phyloP scores from a whole-genome alignment of 2,888 invertebrate genomes.

The Hoplodrina ambigua region DNA sequence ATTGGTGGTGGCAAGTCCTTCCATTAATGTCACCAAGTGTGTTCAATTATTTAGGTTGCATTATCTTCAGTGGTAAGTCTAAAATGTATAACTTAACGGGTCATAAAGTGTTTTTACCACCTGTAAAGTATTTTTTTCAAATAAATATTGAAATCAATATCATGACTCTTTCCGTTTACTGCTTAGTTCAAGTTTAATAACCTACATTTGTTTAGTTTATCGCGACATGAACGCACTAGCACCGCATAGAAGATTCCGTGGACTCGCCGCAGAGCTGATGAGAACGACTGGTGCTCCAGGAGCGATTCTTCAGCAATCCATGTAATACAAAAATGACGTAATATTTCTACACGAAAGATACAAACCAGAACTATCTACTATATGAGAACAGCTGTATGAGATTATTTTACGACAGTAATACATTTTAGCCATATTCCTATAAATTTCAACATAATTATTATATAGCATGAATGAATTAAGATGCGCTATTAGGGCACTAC shows the following conservation, averaged over 20 bases:
- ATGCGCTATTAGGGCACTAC: constrained; percentile 11
- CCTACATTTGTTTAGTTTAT: constrained; percentile 81
- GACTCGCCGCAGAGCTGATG: constrained; percentile 77
- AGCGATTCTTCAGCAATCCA: constrained; percentile 69
- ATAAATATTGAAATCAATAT: constrained; percentile 85
- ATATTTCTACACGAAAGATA: constrained; percentile 51
- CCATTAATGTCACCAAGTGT: constrained; percentile 69
- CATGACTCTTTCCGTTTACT: constrained; percentile 80
- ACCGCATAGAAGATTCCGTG: constrained; percentile 75
- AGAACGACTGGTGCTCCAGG: constrained; percentile 74
- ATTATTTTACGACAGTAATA: constrained; percentile 35
- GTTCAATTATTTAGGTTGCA: constrained; percentile 78
- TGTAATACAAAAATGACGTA: constrained; percentile 69
- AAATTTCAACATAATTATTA: constrained; percentile 3
- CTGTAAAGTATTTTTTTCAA: constrained; percentile 85
- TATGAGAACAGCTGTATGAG: constrained; percentile 28
- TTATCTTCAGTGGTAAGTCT: constrained; percentile 86
- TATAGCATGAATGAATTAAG: constrained; percentile 3
- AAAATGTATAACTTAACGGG: constrained; percentile 87
- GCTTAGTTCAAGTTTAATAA: constrained; percentile 65
- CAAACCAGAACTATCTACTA: constrained; percentile 40
- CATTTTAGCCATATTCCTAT: constrained; percentile 30
- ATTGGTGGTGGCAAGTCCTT: constrained; percentile 64
- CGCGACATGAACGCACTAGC: constrained; percentile 73
- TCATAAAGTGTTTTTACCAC: constrained; percentile 78